phyloP scores from a whole-genome alignment of 1,140 invertebrate species.

The Drosophila kikkawai region DNA sequence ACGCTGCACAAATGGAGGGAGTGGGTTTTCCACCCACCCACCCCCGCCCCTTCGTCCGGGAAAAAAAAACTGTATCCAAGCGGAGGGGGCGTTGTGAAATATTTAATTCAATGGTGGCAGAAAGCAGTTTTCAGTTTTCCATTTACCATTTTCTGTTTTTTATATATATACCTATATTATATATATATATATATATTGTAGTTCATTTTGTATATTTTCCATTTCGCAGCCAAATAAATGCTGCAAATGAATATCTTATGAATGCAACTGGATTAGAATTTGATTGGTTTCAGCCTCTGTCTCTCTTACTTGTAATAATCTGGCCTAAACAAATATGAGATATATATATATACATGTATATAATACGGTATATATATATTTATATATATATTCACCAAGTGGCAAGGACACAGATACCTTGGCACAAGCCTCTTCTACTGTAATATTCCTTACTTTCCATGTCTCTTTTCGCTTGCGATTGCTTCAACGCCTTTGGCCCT shows the following conservation, averaged over 20 bases:
- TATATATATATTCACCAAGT: not conserved
- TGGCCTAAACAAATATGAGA: not conserved
- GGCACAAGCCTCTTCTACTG: constrained; percentile 31
- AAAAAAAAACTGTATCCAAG: constrained; percentile 9
- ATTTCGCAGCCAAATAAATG: constrained; percentile 22
- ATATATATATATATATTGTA: not conserved
- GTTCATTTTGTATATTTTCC: constrained; percentile 16
- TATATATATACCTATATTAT: not conserved
- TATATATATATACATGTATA: not conserved
- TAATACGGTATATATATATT: not conserved
- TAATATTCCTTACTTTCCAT: constrained; percentile 21
- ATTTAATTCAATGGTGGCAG: constrained; percentile 40
- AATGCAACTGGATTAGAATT: constrained; percentile 36
- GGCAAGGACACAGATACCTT: constrained; percentile 11
- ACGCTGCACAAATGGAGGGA: constrained; percentile 49
- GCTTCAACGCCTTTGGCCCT: constrained; percentile 30
- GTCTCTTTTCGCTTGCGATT: constrained; percentile 15
- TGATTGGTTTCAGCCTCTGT: constrained; percentile 29
- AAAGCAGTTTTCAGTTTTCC: constrained; percentile 9
- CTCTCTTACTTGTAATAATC: not conserved
- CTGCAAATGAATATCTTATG: constrained; percentile 37
- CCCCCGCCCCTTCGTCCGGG: no score
- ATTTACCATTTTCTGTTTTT: not conserved
- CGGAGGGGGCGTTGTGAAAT: constrained; percentile 17
- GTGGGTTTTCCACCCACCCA: not conserved